phyloP scores from a whole-genome alignment of 2,113 vertebrate genomes.

The Orcinus orca region DNA sequence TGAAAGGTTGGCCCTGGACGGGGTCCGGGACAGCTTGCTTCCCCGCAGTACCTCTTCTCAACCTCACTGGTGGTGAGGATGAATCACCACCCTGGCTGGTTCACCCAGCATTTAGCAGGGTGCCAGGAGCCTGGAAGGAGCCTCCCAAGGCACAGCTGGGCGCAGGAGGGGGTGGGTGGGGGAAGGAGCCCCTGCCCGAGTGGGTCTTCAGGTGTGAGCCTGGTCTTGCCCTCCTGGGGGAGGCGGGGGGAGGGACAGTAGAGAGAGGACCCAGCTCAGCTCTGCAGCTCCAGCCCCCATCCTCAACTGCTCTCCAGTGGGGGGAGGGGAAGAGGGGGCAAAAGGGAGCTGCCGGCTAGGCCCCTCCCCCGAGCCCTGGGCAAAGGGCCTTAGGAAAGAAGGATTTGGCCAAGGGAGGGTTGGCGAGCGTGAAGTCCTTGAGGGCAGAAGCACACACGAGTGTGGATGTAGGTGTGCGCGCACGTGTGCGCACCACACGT shows the following conservation, averaged over 20 bases:
- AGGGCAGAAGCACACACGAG: fast-evolving
- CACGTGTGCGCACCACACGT: fast-evolving
- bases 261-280: not conserved
- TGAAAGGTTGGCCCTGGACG: fast-evolving
- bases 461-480: not conserved
- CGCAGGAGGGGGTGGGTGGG: not conserved
- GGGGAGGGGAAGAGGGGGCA: fast-evolving
- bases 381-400: not conserved
- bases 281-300: not conserved
- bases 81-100: fast-evolving
- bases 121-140: not conserved
- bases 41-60: not conserved
- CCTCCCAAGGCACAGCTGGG: not conserved
- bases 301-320: not conserved
- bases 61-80: not conserved
- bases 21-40: not conserved
- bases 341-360: not conserved
- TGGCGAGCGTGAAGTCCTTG: not conserved
- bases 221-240: not conserved
- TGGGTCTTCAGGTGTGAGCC: not conserved
- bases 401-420: not conserved
- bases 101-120: not conserved
- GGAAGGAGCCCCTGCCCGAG: not conserved
- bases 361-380: not conserved
- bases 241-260: fast-evolving